Base-by-base conservation (phyloP, 2,888 invertebrate genomes). In the Ganaspis brasiliensis region DNA sequence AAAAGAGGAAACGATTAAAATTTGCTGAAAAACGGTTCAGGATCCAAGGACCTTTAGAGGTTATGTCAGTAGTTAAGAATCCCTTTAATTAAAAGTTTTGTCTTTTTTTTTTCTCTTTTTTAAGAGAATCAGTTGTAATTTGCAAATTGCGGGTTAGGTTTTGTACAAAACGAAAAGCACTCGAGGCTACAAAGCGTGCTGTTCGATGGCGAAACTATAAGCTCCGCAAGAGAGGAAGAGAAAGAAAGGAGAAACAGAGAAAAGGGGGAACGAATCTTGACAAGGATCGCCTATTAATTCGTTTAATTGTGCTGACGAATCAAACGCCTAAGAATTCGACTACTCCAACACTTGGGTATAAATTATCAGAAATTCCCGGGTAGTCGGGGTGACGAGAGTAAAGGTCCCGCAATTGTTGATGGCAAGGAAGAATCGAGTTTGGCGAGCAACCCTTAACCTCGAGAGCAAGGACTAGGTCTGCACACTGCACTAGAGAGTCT, bases 281-380 rank as follows among this genome's bases (percentile, higher is more conserved):
- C 74, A 67, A 81, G 83, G 83, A 79, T 73, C 83, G 83, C 83
- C 87, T 88, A 88, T 89, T 89, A 90, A 90, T 89, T 89, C 87
- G 84, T 86, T 87, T 89, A 88, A 90, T 90, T 89, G 89, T 85
- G 89, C 89, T 89, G 89, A 90, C 88, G 87, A 89, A 89, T 89
- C 86, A 86, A 87, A 89, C 82, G 83, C 83, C 82, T 84, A 83
- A 87, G 86, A 86, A 86, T 85, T 84, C 78, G 80, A 85, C 82
- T 81, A 73, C 79, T 80, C 71, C 67, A 56, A 63, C 59, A 74
- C 74, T 74, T 80, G 79, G 79, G 84, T 84, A 81, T 84, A 87
- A 89, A 89, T 90, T 88, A 88, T 90, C 88, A 77, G 85, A 82
- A 85, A 86, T 88, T 81, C 87, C 86, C 85, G 79, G 83, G 75